Evolutionary conservation across 2,888 invertebrate genomes (phyloP).

Genomic region (Zaprionus lineosus): DNA sequence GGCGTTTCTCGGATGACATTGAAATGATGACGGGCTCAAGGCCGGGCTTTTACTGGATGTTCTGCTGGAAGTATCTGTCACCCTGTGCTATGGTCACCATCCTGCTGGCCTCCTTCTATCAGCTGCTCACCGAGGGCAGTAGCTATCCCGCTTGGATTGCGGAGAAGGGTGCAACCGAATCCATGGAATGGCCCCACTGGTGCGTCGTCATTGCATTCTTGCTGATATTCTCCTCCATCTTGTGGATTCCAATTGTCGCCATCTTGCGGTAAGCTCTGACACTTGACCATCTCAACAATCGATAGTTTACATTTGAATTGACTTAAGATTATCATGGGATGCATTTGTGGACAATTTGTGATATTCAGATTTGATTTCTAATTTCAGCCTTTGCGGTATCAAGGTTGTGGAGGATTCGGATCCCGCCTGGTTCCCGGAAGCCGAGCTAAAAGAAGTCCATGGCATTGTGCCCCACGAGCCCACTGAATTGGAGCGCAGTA

Average conservation of each 20-base stretch:
- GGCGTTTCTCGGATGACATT: conserved; percentile 95
- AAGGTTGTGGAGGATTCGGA: conserved; percentile 93
- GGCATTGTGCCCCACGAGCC: conserved; percentile 93
- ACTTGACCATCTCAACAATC: background rate
- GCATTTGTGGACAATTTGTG: no score
- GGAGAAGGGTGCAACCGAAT: conserved; percentile 88
- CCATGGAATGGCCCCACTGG: conserved; percentile 94
- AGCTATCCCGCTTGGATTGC: conserved; percentile 93
- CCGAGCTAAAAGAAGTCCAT: conserved; percentile 93
- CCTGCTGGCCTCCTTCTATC: conserved; percentile 91
- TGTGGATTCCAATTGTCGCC: conserved; percentile 94
- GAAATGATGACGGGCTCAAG: conserved; percentile 96
- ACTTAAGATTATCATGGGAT: no score
- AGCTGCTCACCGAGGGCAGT: conserved; percentile 90
- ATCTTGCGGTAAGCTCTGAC: conserved; percentile 87
- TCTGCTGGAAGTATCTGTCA: conserved; percentile 97
- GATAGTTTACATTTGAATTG: background rate
- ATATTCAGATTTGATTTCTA: background rate
- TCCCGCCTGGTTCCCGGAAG: conserved; percentile 95
- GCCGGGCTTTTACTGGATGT: conserved; percentile 94
- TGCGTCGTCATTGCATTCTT: conserved; percentile 89
- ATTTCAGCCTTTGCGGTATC: conserved; percentile 88
- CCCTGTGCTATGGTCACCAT: conserved; percentile 95
- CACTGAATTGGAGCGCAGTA: conserved; percentile 88
- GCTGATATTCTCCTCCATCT: conserved; percentile 90